Percentiles rank a stretch among this genome's conserved stretches.
These are phyloP conservation scores for Craniophora ligustri DNA, from an alignment of 2,888 invertebrate species.

Conservation along the genomic window DNA sequence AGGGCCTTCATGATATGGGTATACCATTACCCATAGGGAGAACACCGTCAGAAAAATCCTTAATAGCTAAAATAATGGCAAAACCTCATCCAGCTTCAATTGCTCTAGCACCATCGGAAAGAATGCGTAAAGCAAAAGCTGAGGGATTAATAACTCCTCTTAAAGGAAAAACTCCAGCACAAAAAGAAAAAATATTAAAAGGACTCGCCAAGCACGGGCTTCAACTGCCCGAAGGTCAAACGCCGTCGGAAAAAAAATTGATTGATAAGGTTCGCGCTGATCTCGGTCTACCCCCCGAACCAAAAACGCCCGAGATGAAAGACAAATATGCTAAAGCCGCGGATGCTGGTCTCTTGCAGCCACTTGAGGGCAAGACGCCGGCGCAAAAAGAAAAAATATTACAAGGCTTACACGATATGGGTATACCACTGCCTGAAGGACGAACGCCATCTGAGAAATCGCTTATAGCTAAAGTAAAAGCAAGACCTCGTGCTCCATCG, in stretches of 20 bases:
- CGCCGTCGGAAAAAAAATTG: constrained; percentile 54
- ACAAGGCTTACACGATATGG: constrained; percentile 5
- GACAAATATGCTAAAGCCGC: constrained; percentile 51
- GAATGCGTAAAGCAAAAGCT: constrained; percentile 5
- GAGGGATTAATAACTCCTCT: constrained; percentile 46
- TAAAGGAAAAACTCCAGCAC: constrained; percentile 45
- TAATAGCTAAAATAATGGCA: no score
- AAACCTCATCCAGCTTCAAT: no score
- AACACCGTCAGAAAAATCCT: no score
- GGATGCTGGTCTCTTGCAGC: constrained; percentile 39
- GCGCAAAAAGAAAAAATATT: constrained; percentile 18
- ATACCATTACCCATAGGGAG: no score
- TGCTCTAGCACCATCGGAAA: constrained; percentile 16
- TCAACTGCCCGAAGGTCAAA: constrained; percentile 55
- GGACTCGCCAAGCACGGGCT: constrained; percentile 50
- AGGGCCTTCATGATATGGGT: no score
- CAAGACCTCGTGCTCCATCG: not conserved
- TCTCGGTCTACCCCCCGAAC: constrained; percentile 57
- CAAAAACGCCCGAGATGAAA: constrained; percentile 45
- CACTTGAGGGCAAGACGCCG: constrained; percentile 14
- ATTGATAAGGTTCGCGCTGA: constrained; percentile 54
- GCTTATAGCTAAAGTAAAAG: constrained; percentile 15
- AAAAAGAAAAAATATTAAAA: constrained; percentile 55
- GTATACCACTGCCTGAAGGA: constrained; percentile 28
- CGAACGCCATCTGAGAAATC: constrained; percentile 21